Evolutionary conservation across 2,113 vertebrate genomes (phyloP), one percentile per base, ranked within the genome.

Genomic region (Ailuropoda melanoleuca): DNA sequence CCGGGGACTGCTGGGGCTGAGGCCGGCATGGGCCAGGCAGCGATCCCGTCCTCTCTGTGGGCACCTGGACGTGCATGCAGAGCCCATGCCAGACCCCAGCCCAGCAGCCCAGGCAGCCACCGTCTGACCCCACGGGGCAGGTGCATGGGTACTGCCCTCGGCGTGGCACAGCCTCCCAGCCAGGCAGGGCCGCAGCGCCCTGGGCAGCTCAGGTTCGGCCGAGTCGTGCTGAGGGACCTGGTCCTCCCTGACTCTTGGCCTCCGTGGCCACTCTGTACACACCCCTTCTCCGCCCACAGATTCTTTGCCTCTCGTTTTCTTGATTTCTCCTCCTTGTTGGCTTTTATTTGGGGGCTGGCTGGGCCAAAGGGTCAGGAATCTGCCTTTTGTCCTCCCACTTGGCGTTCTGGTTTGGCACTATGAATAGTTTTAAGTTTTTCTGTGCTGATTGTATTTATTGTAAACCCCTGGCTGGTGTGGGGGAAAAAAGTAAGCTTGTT

Each of bases 91-190:
- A 14, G 29, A 31, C 26, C 56, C 58, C n/a, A 95, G 90, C 97
- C 94, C 95, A 90, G 97, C 92, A 78, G 95, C 95, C 96, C 93
- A 92, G 94, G 94, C 48, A 43, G 21, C 70, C 37, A 58, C 88
- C 68, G 19, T 48, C 88, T 74, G 50, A 75, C 50, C 64, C 66
- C 74, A 39, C 4, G 6, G 31, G 60, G 81, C 89, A 62, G 80
- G 15, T 56, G 8, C 34, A 5, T n/a, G 14, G 46, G 43, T 48
- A 17, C 39, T 50, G 53, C 84, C n/a, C 23, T 60, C 31, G 26
- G 50, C 29, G 15, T 62, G 58, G 46, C 11, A 53, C 4, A 19
- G 29, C 31, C 4, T n/a, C 77, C 50, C 55, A 88, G 53, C 23
- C 26, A 8, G 56, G 53, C 91, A 93, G 86, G 3, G 23, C 12